A percentile compares a stretch with the other conserved stretches of the same genome.
Conservation (phyloP, 1,140 invertebrate genomes). For the Mamestra configurata region DNA sequence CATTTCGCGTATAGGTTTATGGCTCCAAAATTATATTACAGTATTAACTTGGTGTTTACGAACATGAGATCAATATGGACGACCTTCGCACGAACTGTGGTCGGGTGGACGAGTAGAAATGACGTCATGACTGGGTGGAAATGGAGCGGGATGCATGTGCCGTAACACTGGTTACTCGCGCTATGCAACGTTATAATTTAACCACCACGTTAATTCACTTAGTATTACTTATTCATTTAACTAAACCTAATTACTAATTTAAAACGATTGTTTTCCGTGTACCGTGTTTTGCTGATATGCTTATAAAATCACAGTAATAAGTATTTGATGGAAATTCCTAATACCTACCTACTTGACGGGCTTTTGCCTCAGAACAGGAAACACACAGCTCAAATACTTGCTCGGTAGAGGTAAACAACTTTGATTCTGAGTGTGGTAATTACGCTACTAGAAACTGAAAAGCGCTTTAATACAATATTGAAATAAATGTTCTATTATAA, state of each 20-base stretch:
- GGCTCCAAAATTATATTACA: slow-evolving; percentile 44
- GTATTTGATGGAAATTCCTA: slow-evolving; percentile 38
- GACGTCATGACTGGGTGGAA: slow-evolving; percentile 83
- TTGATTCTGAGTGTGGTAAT: slow-evolving; percentile 51
- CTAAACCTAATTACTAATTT: neutral
- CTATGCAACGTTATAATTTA: neutral
- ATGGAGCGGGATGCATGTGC: slow-evolving; percentile 75
- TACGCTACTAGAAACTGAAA: slow-evolving; percentile 25
- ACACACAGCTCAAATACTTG: slow-evolving; percentile 51
- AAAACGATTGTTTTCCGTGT: slow-evolving; percentile 19
- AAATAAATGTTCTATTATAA: neutral
- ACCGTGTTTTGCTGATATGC: slow-evolving; percentile 8
- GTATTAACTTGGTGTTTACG: slow-evolving; percentile 56
- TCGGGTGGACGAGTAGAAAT: slow-evolving; percentile 61
- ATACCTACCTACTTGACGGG: slow-evolving; percentile 30
- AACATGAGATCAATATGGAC: slow-evolving; percentile 80
- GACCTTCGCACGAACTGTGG: slow-evolving; percentile 78
- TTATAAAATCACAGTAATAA: slow-evolving; percentile 46
- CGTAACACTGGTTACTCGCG: slow-evolving; percentile 62
- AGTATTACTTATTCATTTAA: neutral
- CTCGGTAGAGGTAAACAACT: slow-evolving; percentile 53
- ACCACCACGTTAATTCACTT: neutral
- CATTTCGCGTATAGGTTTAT: neutral
- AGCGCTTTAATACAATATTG: slow-evolving; percentile 13
- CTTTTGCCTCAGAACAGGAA: slow-evolving; percentile 51